Percentiles rank a stretch among this genome's conserved stretches.
These are phyloP conservation scores for Macrotus californicus DNA, from an alignment of 2,113 vertebrate genomes.

Conservation along the genomic window DNA sequence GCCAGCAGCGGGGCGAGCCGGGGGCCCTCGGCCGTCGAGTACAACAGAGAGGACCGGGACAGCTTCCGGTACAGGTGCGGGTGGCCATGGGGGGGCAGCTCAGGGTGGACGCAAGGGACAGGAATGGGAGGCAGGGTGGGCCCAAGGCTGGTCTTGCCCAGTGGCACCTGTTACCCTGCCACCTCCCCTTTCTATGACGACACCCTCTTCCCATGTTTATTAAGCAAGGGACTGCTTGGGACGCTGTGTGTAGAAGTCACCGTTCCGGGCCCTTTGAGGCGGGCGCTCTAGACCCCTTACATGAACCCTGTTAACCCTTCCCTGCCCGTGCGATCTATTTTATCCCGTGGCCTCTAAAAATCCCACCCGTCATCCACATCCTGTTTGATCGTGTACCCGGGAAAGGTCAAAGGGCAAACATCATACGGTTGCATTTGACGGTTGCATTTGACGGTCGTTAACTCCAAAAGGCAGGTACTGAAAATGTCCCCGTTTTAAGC, in stretches of 20 bases:
- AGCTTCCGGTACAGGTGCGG: slow-evolving; percentile 80
- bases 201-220: background rate
- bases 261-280: background rate
- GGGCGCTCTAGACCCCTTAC: background rate
- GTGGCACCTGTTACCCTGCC: background rate
- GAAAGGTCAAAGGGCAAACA: background rate
- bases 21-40: slow-evolving; percentile 79
- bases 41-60: slow-evolving; percentile 78
- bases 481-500: background rate
- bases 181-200: background rate
- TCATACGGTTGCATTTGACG: background rate
- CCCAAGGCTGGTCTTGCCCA: accelerated
- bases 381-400: background rate
- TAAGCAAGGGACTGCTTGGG: background rate
- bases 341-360: background rate
- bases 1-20: slow-evolving; percentile 73
- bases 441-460: background rate
- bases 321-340: background rate
- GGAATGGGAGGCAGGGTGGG: background rate
- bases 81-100: accelerated
- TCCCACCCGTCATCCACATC: background rate
- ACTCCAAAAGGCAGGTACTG: background rate
- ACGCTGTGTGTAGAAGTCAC: background rate
- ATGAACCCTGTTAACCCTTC: background rate
- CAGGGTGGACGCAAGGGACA: accelerated